phyloP scores from a whole-genome alignment of 2,888 invertebrate species.

The Pseudeuparius sepicola region DNA sequence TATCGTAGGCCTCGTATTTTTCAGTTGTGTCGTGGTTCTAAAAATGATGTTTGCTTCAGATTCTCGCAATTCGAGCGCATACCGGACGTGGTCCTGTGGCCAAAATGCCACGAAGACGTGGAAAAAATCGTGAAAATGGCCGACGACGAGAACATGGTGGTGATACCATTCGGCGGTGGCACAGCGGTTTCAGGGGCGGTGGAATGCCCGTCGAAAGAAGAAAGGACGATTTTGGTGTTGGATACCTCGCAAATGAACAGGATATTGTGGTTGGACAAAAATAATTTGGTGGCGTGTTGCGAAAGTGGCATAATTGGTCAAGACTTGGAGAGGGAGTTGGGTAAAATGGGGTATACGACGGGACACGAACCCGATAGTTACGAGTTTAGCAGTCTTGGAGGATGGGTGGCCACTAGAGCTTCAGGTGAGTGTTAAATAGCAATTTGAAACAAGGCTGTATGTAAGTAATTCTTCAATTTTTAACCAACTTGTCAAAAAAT shows the following conservation, averaged over 20 bases:
- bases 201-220: conserved; percentile 70
- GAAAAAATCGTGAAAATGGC: conserved; percentile 70
- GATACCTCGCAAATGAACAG: conserved; percentile 96
- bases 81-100: conserved; percentile 93
- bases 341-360: conserved; percentile 68
- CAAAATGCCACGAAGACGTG: conserved; percentile 77
- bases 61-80: conserved; percentile 68
- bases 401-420: conserved; percentile 59
- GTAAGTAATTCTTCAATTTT: too few species aligned
- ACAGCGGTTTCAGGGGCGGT: conserved; percentile 38
- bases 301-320: conserved; percentile 92
- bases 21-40: too few species aligned
- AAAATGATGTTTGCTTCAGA: too few species aligned
- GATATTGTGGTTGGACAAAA: conserved; percentile 85
- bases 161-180: conserved; percentile 76
- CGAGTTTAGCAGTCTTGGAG: conserved; percentile 93
- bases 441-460: too few species aligned
- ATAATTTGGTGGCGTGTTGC: conserved; percentile 70
- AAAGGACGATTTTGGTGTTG: conserved; percentile 72
- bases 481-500: too few species aligned
- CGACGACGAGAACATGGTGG: conserved; percentile 59
- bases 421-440: conserved; percentile 48
- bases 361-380: conserved; percentile 99
- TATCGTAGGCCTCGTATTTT: too few species aligned
- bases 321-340: conserved; percentile 80